Evolutionary conservation across 1,140 invertebrate genomes (phyloP).

Genomic region (Sinonovacula constricta): DNA sequence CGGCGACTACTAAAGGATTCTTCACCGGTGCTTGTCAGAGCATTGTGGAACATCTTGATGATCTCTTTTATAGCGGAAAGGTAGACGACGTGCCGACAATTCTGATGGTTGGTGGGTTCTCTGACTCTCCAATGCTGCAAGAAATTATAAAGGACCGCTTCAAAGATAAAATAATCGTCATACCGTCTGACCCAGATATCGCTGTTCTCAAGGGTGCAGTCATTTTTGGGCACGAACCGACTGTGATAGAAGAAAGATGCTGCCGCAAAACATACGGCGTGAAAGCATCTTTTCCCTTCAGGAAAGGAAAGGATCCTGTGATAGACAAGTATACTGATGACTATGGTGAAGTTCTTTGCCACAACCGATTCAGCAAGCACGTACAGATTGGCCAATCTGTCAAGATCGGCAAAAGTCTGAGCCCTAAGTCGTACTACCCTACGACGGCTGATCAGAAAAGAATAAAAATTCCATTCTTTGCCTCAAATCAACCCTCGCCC

Average conservation of each 20-base stretch:
- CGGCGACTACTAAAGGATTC: conserved; percentile 3
- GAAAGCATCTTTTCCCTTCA: conserved; percentile 7
- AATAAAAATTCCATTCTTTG: conserved; percentile 13
- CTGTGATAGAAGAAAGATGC: conserved; percentile 24
- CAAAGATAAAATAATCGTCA: conserved; percentile 33
- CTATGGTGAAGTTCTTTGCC: conserved; percentile 26
- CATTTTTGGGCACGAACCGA: conserved; percentile 46
- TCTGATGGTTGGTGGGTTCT: conserved; percentile 56
- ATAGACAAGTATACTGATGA: conserved; percentile 2
- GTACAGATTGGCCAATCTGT: conserved; percentile 33
- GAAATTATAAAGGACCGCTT: conserved; percentile 10
- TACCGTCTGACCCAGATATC: conserved; percentile 41
- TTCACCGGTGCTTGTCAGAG: conserved; percentile 3
- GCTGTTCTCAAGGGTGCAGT: conserved; percentile 58
- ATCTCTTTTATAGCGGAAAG: not conserved
- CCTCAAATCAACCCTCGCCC: conserved; percentile 16
- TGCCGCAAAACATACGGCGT: conserved; percentile 47
- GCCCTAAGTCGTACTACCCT: conserved; percentile 8
- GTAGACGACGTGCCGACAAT: conserved; percentile 13
- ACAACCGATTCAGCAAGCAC: conserved; percentile 32
- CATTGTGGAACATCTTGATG: conserved; percentile 5
- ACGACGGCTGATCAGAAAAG: not conserved
- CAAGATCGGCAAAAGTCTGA: conserved; percentile 2
- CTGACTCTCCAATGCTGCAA: conserved; percentile 47
- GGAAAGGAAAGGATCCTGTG: conserved; percentile 15